phyloP scores from a whole-genome alignment of 2,113 vertebrate species.

The Psophia crepitans region DNA sequence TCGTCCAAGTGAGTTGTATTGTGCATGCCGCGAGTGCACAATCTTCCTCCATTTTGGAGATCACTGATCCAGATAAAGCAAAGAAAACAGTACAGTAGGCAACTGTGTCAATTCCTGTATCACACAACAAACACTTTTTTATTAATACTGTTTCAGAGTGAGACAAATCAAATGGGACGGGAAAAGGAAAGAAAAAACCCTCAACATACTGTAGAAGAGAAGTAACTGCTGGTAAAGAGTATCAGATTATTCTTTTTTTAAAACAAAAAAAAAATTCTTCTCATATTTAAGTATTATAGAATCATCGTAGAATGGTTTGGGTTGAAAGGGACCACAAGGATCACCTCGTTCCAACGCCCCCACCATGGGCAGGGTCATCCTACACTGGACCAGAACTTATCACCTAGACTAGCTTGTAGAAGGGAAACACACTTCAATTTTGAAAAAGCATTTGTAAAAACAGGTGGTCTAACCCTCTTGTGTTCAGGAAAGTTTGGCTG shows the following conservation, averaged over 20 bases:
- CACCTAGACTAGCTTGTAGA: background rate
- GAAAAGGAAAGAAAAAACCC: rapidly evolving
- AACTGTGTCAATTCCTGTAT: background rate
- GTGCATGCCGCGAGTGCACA: rapidly evolving
- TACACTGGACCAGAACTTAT: too few species aligned
- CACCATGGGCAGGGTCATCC: too few species aligned
- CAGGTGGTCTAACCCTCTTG: background rate
- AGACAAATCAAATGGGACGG: background rate
- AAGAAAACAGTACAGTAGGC: background rate
- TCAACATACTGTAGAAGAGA: background rate
- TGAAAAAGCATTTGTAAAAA: background rate
- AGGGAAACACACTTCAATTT: background rate
- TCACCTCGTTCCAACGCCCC: too few species aligned
- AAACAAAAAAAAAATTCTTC: too few species aligned
- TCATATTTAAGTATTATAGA: background rate
- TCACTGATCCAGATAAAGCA: background rate
- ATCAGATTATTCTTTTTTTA: background rate
- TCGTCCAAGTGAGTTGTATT: rapidly evolving
- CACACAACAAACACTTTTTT: rapidly evolving
- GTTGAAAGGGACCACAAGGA: too few species aligned
- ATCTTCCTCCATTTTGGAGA: background rate
- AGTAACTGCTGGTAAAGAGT: background rate
- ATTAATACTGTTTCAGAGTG: background rate
- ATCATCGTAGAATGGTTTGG: too few species aligned
- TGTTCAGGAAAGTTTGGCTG: background rate